Percentiles rank a stretch among this genome's conserved stretches.
Evolutionary conservation across 2,113 vertebrate genomes (phyloP).

Genomic region (Smithornis capensis): DNA sequence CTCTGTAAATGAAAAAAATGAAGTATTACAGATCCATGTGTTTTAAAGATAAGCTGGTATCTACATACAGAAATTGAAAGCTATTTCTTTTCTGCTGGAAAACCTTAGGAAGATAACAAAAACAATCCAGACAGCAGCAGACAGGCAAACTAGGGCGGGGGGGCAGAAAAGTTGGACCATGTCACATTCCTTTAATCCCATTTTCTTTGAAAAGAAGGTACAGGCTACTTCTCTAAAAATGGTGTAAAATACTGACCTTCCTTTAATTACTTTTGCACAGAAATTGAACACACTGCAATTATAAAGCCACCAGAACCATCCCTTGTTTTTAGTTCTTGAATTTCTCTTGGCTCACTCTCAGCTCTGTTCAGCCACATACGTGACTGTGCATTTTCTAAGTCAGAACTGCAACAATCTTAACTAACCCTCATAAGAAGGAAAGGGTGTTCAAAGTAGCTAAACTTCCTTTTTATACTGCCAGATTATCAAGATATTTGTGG

Average conservation of each 20-base stretch:
- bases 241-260: rapidly evolving
- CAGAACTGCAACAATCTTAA: background rate
- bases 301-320: background rate
- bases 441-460: background rate
- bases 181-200: background rate
- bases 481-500: background rate
- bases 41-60: background rate
- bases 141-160: background rate
- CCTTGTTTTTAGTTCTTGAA: background rate
- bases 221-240: background rate
- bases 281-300: background rate
- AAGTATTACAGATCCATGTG: background rate
- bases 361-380: background rate
- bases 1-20: constrained; percentile 75
- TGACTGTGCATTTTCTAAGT: background rate
- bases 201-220: background rate
- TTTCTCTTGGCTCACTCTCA: background rate
- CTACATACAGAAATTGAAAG: background rate
- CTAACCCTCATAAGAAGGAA: background rate
- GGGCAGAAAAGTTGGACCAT: background rate
- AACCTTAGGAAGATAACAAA: background rate
- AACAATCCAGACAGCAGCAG: background rate
- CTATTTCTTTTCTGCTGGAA: background rate
- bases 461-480: background rate
- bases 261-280: background rate